Evolutionary conservation across 2,797 vertebrate genomes (phyloP), one percentile per base, ranked within the genome.

Genomic region (Anguilla marmorata): DNA sequence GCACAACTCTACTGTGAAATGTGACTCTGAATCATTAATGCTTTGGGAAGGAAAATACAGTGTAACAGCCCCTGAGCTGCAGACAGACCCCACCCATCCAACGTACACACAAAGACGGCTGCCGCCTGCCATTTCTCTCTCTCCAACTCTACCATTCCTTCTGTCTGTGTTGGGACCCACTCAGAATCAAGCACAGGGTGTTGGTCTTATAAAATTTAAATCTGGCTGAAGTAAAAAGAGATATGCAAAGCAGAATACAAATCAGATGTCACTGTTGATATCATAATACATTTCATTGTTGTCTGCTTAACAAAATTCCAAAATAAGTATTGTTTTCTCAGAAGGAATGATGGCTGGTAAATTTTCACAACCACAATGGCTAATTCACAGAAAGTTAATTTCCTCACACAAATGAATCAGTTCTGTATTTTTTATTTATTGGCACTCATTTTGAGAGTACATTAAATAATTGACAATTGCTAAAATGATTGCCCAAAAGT

Each of bases 1-100:
- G 52, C 86, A 86, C 84, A 79, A 41, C 58, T n/a, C 24, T 79
- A 90, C 93, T 92, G 87, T 91, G 93, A 92, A 92, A 92, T 86
- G 88, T 83, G 91, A 91, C 91, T 90, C 91, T 87, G 89, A 1
- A n/a, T 92, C 85, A 76, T 87, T 91, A 90, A 92, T 90, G 91
- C 88, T 89, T 87, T 89, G 90, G 88, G 21, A 82, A 4, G 69
- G 33, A 19, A 45, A 45, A 19, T 21, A 16, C 74, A 45, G 87
- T 85, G 84, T 87, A 91, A 91, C 91, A 90, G 91, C 30, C 85
- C 50, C 90, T 90, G 88, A 90, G 93, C 91, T 86, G 86, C 85
- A 90, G 69, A 54, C 88, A 91, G 88, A 91, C 87, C 80, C 72
- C 52, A 19, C 86, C 80, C 84, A 19, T 9, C 24, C n/a, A 14